phyloP scores from a whole-genome alignment of 2,797 vertebrate genomes.

The Centroberyx gerrardi region DNA sequence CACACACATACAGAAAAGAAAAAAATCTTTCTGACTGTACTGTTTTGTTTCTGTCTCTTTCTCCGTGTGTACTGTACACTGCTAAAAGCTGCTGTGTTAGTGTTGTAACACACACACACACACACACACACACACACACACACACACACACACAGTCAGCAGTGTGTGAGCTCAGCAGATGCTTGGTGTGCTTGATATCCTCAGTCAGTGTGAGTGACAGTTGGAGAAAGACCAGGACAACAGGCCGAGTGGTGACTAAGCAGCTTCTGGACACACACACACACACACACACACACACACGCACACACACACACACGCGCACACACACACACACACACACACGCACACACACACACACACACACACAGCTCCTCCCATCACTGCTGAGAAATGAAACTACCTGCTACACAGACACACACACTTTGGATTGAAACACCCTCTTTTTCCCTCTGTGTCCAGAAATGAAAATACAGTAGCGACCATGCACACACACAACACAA shows the following conservation, averaged over 20 bases:
- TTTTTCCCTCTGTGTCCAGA: too few species aligned
- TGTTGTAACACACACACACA: not conserved
- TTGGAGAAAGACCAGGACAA: not conserved
- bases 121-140: not conserved
- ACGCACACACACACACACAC: too few species aligned
- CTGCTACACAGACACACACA: not conserved
- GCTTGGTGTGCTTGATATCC: not conserved
- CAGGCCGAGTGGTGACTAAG: not conserved
- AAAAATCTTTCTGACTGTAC: too few species aligned
- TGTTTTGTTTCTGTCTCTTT: too few species aligned
- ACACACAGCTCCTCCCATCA: too few species aligned
- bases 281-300: not conserved
- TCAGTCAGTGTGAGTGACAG: constrained; percentile 5
- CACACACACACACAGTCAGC: too few species aligned
- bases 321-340: not conserved
- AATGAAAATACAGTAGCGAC: too few species aligned
- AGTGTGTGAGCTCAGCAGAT: not conserved
- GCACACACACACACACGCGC: not conserved
- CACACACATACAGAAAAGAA: too few species aligned
- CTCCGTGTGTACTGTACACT: too few species aligned
- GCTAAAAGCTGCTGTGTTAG: too few species aligned
- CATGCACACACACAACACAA: too few species aligned
- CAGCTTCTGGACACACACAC: not conserved
- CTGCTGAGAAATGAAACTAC: too few species aligned
- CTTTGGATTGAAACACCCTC: not conserved